A percentile compares a stretch with the other conserved stretches of the same genome.
phyloP scores from a whole-genome alignment of 2,888 invertebrate species.

The Ophraella communa region DNA sequence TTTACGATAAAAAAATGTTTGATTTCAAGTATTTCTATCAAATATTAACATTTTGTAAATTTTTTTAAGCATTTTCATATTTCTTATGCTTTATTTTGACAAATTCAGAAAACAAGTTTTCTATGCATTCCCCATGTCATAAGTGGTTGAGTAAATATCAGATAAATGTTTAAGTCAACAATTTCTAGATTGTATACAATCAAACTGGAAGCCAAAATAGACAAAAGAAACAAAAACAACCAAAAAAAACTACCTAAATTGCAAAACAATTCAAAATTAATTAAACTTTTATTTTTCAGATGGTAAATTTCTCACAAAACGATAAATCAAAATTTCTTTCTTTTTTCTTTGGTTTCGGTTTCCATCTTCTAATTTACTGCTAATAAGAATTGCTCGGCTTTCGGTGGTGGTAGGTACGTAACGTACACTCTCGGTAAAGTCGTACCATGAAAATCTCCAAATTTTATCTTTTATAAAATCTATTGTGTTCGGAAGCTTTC shows the following conservation, averaged over 20 bases:
- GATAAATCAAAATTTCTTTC: too few relatives aligned
- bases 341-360: background rate
- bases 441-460: conserved; percentile 54
- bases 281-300: too few relatives aligned
- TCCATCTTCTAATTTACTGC: background rate
- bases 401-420: conserved; percentile 8
- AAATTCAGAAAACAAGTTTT: too few relatives aligned
- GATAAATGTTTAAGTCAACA: background rate
- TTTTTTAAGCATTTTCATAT: too few relatives aligned
- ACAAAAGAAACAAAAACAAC: background rate
- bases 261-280: too few relatives aligned
- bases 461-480: conserved; percentile 47
- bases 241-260: too few relatives aligned
- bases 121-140: too few relatives aligned
- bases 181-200: background rate
- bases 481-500: conserved; percentile 40
- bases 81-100: too few relatives aligned
- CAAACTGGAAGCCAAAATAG: background rate
- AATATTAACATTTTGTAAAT: too few relatives aligned
- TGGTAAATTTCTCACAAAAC: background rate
- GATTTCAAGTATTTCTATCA: too few relatives aligned
- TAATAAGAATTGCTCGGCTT: conserved; percentile 13
- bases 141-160: too few relatives aligned
- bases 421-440: conserved; percentile 27
- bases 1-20: too few relatives aligned